These are phyloP conservation scores for Candoia aspera DNA, from an alignment of 2,113 vertebrate species.

Conservation along the genomic window DNA sequence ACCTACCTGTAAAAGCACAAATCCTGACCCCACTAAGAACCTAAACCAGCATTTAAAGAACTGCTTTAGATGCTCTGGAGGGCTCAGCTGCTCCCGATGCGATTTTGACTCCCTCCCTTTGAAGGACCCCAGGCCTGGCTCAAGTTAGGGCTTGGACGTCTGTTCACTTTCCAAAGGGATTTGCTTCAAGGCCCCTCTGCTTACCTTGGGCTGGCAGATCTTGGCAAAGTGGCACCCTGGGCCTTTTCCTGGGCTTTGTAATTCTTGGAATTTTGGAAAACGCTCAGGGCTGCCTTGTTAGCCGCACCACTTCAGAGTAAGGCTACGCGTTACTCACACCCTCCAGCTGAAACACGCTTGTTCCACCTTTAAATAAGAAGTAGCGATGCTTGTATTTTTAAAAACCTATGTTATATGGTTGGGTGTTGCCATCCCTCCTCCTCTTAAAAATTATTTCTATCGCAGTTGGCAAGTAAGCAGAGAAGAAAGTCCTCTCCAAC, in stretches of 20 bases:
- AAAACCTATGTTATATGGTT: slow-evolving; percentile 14
- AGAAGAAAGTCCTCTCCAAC: background rate
- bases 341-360: background rate
- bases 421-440: background rate
- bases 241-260: background rate
- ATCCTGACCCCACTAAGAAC: background rate
- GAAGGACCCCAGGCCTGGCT: background rate
- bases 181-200: no score
- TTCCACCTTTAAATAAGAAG: background rate
- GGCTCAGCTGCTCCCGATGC: background rate
- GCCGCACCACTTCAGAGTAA: background rate
- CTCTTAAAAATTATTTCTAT: background rate
- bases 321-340: background rate
- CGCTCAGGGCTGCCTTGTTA: background rate
- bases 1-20: background rate
- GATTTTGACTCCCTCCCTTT: background rate
- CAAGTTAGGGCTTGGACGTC: background rate
- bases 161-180: background rate
- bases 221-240: background rate
- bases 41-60: background rate
- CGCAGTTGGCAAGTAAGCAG: background rate
- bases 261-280: background rate
- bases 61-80: background rate
- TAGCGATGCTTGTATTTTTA: background rate
- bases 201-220: background rate